Conservation (phyloP, 1,140 invertebrate genomes). For the Drosophila subpulchrella region DNA sequence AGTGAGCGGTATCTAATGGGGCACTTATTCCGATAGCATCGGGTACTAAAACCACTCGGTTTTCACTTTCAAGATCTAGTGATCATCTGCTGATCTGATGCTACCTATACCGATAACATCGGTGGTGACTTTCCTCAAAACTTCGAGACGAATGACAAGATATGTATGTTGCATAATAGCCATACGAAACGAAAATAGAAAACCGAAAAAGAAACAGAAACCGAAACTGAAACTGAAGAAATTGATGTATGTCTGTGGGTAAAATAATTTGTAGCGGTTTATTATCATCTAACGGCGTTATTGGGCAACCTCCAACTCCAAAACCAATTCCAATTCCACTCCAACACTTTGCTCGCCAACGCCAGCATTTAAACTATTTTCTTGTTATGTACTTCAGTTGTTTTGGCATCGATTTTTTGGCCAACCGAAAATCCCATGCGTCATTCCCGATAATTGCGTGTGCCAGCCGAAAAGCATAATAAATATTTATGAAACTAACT, state of each 20-base stretch:
- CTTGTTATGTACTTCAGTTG: conserved; percentile 70
- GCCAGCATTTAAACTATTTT: conserved; percentile 77
- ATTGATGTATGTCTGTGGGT: conserved; percentile 57
- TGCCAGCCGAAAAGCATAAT: conserved; percentile 51
- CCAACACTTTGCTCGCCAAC: conserved; percentile 59
- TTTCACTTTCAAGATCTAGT: conserved; percentile 34
- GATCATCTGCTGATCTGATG: conserved; percentile 25
- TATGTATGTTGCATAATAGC: conserved; percentile 62
- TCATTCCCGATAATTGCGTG: conserved; percentile 77
- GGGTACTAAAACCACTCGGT: conserved; percentile 11
- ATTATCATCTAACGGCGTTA: conserved; percentile 78
- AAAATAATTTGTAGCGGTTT: conserved; percentile 80
- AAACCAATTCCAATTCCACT: conserved; percentile 11
- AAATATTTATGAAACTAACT: conserved; percentile 69
- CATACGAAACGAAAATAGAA: conserved; percentile 72
- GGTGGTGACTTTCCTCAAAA: conserved; percentile 51
- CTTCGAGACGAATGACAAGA: conserved; percentile 43
- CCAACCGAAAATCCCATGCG: conserved; percentile 70
- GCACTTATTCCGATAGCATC: conserved; percentile 2
- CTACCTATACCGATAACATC: background rate
- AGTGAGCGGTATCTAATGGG: conserved; percentile 5
- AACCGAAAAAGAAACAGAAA: conserved; percentile 46
- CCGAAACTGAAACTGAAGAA: conserved; percentile 38
- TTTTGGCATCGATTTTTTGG: conserved; percentile 65
- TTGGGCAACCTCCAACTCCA: conserved; percentile 67